phyloP scores from a whole-genome alignment of 53 echinoderm and acorn worm species.

The Apostichopus leukothele region DNA sequence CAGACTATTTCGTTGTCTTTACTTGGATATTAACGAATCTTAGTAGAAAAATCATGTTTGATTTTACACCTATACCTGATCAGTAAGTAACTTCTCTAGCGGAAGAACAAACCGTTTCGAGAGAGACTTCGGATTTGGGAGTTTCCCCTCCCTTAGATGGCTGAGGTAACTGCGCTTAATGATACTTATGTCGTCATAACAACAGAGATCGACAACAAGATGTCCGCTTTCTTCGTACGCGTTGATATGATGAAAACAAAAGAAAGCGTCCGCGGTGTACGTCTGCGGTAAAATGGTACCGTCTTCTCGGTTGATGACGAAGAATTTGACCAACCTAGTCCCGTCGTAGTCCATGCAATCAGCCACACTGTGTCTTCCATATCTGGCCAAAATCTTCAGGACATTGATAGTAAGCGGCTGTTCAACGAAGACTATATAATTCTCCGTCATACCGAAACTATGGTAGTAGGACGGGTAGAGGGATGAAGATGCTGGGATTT shows the following conservation, averaged over 20 bases:
- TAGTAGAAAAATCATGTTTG: too few species aligned
- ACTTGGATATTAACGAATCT: too few species aligned
- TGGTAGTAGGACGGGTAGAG: constrained; percentile 77
- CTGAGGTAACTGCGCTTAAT: constrained; percentile 37
- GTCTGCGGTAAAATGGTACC: constrained; percentile 51
- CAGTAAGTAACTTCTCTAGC: constrained; percentile 10
- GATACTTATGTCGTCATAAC: constrained; percentile 49
- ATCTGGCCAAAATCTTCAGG: constrained; percentile 41
- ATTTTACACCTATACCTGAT: too few species aligned
- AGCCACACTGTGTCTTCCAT: constrained; percentile 1
- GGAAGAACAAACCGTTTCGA: constrained; percentile 60
- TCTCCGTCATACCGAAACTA: constrained; percentile 76
- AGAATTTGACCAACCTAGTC: constrained; percentile 48
- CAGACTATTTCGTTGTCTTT: too few species aligned
- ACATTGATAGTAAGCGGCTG: constrained; percentile 61
- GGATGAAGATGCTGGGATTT: constrained; percentile 55
- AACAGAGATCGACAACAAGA: constrained; percentile 64
- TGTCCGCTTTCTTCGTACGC: constrained; percentile 72
- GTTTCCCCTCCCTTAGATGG: neutral
- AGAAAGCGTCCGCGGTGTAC: constrained; percentile 67
- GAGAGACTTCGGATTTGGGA: neutral
- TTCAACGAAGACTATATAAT: constrained; percentile 79
- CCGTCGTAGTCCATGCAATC: constrained; percentile 53
- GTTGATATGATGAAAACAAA: constrained; percentile 80
- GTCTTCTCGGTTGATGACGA: constrained; percentile 59